Evolutionary conservation across 2,797 vertebrate genomes (phyloP), one percentile per base, ranked within the genome.

Genomic region (Muscicapa comitata): DNA sequence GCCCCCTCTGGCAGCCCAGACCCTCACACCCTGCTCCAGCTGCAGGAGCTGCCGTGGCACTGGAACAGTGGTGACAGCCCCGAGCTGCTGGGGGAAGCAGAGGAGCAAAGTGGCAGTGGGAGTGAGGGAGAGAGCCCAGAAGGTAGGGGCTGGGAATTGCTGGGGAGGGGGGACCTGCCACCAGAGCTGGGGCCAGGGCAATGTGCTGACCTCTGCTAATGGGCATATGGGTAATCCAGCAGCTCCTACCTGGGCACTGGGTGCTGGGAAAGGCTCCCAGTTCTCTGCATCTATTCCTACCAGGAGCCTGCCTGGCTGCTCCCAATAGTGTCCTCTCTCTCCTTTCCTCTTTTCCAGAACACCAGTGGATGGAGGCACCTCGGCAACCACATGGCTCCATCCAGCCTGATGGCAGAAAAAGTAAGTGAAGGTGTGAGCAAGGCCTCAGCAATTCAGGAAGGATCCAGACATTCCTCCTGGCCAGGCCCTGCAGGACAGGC

Each of bases 251-350:
- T 3, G n/a, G 45, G n/a, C 78, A 20, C 42, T 29, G 51, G 63
- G n/a, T 13, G 37, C 31, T 15, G 19, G 18, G 40, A n/a, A 57
- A 62, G 13, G 59, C 51, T 73, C 31, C 51, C 50, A 20, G 35
- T 7, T 21, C 6, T n/a, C 47, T 31, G 47, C 8, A 15, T 17
- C 35, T 29, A 24, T 7, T 19, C 6, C 45, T 9, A 8, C 10
- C 13, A 12, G 55, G 38, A 48, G 38, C 42, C 6, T 5, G 13
- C 24, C 72, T 54, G 28, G 28, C 31, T 2, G 1, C 14, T 77
- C 31, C 47, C 1, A 1, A 5, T 28, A 45, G 0, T 21, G 9
- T 26, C 26, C 35, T 35, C 53, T 42, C 3, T 0, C 19, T 43
- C 15, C 23, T 48, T 13, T 47, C 35, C 71, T 51, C 51, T 31